Conservation (phyloP, 2,113 vertebrate genomes). For the Pluvianellus socialis region DNA sequence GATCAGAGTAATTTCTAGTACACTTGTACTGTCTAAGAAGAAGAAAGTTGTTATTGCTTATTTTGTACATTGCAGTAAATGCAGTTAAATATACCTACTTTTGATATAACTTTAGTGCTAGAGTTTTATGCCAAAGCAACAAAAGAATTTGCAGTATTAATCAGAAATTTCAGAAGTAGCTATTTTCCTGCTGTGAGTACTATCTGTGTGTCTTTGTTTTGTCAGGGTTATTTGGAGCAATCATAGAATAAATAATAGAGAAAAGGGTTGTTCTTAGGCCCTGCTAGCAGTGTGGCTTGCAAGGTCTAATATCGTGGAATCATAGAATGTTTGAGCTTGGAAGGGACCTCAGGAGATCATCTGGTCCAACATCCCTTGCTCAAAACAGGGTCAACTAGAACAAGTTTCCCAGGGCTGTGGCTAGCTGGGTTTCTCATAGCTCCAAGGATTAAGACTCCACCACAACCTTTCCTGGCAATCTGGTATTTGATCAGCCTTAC, state of each 20-base stretch:
- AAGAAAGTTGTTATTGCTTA: not conserved
- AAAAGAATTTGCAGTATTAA: not conserved
- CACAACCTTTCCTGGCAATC: not conserved
- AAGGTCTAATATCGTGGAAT: not conserved
- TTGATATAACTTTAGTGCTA: not conserved
- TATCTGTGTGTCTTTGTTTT: not conserved
- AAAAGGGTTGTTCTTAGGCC: not conserved
- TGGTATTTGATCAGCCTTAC: not conserved
- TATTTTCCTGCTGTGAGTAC: not conserved
- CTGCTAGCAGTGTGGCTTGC: not conserved
- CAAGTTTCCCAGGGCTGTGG: not conserved
- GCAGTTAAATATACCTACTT: not conserved
- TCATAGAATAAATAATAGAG: not conserved
- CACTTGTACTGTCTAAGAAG: not conserved
- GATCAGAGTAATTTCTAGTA: not conserved
- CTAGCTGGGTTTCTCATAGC: not conserved
- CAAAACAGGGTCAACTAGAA: not conserved
- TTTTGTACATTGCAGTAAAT: not conserved
- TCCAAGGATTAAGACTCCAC: not conserved
- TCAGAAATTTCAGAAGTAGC: not conserved
- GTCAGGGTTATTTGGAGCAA: not conserved
- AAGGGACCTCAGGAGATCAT: not conserved
- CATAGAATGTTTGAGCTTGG: not conserved
- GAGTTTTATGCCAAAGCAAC: not conserved
- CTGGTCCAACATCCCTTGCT: not conserved